Percentiles rank a stretch among this genome's conserved stretches.
Evolutionary conservation across 2,113 vertebrate genomes (phyloP).

Genomic region (Triplophysa dalaica): DNA sequence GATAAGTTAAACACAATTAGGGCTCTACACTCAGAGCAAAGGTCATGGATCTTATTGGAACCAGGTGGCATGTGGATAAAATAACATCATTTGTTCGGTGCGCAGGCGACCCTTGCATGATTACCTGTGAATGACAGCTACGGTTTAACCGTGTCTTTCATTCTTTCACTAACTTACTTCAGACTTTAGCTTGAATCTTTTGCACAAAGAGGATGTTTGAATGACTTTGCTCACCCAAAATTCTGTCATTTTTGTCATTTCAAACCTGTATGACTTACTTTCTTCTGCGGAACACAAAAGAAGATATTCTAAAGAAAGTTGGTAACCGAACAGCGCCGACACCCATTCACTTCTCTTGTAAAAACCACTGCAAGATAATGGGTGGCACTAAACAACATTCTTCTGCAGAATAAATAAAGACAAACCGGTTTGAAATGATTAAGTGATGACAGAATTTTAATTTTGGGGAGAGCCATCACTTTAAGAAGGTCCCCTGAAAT

Average conservation of each 20-base stretch:
- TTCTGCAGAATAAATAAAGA: too few relatives aligned
- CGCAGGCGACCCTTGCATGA: conserved; percentile 20
- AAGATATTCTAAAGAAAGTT: too few relatives aligned
- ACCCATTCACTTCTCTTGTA: too few relatives aligned
- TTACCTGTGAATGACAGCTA: conserved; percentile 24
- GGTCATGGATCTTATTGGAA: conserved; percentile 54
- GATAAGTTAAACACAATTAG: conserved; percentile 48
- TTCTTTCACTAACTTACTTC: conserved; percentile 25
- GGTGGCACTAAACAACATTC: too few relatives aligned
- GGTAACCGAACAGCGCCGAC: too few relatives aligned
- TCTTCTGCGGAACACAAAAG: too few relatives aligned
- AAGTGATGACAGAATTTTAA: not conserved
- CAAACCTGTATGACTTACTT: too few relatives aligned
- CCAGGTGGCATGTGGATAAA: conserved; percentile 45
- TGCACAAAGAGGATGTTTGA: conserved; percentile 7
- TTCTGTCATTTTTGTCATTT: too few relatives aligned
- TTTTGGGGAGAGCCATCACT: not conserved
- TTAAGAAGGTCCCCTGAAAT: not conserved
- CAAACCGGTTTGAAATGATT: too few relatives aligned
- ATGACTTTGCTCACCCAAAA: not conserved
- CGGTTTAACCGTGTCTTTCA: not conserved
- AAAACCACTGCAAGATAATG: too few relatives aligned
- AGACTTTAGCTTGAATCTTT: not conserved
- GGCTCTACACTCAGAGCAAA: conserved; percentile 42
- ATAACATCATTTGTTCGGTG: conserved; percentile 21